Base-by-base conservation (phyloP, 2,797 vertebrate genomes). In the Toxotes lorentzi region DNA sequence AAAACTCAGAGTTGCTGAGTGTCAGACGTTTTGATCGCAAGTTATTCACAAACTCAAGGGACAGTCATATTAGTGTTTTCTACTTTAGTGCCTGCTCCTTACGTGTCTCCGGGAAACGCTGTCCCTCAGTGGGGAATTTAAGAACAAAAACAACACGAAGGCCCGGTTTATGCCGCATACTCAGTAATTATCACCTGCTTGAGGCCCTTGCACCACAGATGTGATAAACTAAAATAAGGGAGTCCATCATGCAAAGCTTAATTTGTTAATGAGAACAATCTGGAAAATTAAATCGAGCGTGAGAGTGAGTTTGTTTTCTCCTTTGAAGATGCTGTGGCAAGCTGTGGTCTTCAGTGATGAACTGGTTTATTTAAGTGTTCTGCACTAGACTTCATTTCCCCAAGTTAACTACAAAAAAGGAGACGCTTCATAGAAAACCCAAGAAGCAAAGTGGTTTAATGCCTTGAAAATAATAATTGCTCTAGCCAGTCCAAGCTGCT, bases 81-180 rank as follows among this genome's bases (percentile, higher is more conserved):
- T 43, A 45, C 64, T 82, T 79, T 61, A 61, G 51, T 16, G 19
- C 54, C 50, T 59, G 40, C 30, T 66, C 50, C 41, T 73, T 2
- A 10, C 66, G 24, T 1, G 43, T 71, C 56, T 70, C 56, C 30
- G 48, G 70, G 73, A 62, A 74, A 78, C 3, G 0, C 13, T 58
- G n/a, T 63, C 16, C 16, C 51, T 65, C 50, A 27, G 38, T 4
- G 21, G 66, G 69, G 56, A 51, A 17, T 21, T 35, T 23, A 4
- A 60, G 12, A 27, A n/a, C 24, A 66, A 64, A 51, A 66, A 54
- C 57, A 60, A 62, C 59, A 70, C 2, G 19, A 48, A 48, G 32
- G 5, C 59, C 11, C 30, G n/a, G 21, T 41, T 66, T 65, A 57
- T 62, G 24, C 12, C 1, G 35, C 51, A 70, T n/a, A 16, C 14